phyloP scores from a whole-genome alignment of 2,888 invertebrate genomes.

The Lacanobia oleracea region DNA sequence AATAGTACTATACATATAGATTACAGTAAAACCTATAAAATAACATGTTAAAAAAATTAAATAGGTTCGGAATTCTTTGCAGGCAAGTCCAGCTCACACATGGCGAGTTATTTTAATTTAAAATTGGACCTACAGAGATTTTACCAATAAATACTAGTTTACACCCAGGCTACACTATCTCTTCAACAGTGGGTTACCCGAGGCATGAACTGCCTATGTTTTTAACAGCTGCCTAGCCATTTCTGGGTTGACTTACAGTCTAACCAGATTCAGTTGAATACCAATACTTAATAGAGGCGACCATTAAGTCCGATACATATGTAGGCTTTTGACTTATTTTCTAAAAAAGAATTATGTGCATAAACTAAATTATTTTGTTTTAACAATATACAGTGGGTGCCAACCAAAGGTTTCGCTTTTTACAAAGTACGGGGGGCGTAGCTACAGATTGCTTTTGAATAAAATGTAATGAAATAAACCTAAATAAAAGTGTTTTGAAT shows the following conservation, averaged over 20 bases:
- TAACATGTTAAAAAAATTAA: too few species aligned
- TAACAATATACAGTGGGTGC: neutral
- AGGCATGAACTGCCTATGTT: too few species aligned
- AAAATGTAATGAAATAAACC: neutral
- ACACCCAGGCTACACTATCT: too few species aligned
- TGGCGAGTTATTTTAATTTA: too few species aligned
- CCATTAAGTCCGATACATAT: neutral
- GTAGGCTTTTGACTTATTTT: neutral
- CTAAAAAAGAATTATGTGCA: neutral
- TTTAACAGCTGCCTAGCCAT: neutral
- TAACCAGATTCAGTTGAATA: neutral
- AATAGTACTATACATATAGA: too few species aligned
- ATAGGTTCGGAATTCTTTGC: too few species aligned
- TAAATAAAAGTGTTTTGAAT: neutral
- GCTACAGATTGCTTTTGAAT: neutral
- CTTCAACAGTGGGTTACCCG: neutral
- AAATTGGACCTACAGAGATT: too few species aligned
- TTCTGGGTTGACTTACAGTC: too few species aligned
- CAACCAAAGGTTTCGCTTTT: neutral
- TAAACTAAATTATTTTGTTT: neutral
- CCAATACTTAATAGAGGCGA: neutral
- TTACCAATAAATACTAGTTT: too few species aligned
- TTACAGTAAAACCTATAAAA: too few species aligned
- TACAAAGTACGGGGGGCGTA: conserved; percentile 14
- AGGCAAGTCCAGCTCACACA: too few species aligned